phyloP scores from a whole-genome alignment of 2,113 vertebrate species.

The Myocastor coypus region DNA sequence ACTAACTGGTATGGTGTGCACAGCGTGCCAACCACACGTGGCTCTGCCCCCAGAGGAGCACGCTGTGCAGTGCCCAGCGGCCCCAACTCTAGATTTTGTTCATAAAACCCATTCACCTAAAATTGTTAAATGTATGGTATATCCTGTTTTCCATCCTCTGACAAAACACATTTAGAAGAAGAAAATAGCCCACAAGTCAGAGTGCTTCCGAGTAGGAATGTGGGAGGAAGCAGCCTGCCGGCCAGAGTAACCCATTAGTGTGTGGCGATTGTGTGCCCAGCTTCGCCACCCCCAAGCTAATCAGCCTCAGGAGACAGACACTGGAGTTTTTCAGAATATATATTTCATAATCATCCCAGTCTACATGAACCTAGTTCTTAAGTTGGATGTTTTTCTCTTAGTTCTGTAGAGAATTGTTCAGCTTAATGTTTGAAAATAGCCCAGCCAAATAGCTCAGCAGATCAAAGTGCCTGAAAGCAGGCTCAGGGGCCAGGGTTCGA shows the following conservation, averaged over 20 bases:
- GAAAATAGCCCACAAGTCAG: conserved; percentile 16
- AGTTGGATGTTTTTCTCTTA: not conserved
- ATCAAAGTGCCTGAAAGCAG: too few relatives aligned
- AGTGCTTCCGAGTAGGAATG: not conserved
- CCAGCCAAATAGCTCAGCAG: too few relatives aligned
- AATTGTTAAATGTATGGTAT: conserved; percentile 33
- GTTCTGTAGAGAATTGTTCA: not conserved
- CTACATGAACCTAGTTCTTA: not conserved
- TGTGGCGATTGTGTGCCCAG: not conserved
- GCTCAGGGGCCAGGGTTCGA: too few relatives aligned
- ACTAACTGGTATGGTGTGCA: conserved; percentile 29
- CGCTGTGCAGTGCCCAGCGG: not conserved
- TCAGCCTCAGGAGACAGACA: conserved; percentile 20
- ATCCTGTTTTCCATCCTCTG: not conserved
- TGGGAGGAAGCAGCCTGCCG: conserved; percentile 18
- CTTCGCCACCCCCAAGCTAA: not conserved
- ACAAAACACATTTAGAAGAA: conserved; percentile 5
- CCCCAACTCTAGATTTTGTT: conserved; percentile 35
- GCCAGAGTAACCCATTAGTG: conserved; percentile 36
- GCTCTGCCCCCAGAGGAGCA: not conserved
- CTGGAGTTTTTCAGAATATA: not conserved
- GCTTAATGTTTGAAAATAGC: not conserved
- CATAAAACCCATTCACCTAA: conserved; percentile 35
- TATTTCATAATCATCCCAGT: not conserved
- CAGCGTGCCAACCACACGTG: not conserved